Evolutionary conservation across 2,113 vertebrate species (phyloP), one percentile per base, ranked within the genome.

Genomic region (Etia nguti): DNA sequence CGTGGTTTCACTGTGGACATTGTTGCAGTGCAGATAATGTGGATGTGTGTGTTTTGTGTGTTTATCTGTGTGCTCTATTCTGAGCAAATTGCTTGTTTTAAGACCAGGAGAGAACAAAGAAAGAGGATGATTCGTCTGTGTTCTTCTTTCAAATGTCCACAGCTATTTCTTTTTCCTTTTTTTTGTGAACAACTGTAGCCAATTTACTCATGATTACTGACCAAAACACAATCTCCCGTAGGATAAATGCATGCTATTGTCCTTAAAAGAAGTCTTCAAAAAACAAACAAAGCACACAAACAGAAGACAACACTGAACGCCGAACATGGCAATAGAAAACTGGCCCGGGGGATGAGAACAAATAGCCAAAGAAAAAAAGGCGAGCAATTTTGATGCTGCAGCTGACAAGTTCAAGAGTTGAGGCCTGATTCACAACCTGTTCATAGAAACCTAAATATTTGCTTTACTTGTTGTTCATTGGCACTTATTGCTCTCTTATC

Each of bases 1-100:
- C 79, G 90, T 85, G 81, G 88, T 87, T 94, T 90, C 83, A 82
- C 85, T 79, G 81, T 85, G 91, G 92, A 93, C 93, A 90, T 85
- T 87, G 89, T 89, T 89, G 83, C 46, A 62, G 80, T 83, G 92
- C 90, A 75, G 73, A 93, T 88, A 52, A 81, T 60, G 62, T 87
- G 86, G 36, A 84, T 85, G 38, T 86, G 80, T 92, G 88, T 88
- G 41, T 75, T 83, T 83, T 70, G 75, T 79, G 89, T 86, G 56
- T 92, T 86, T 85, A 55, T 85, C 55, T 81, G 26, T 75, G 48
- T 36, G 4, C 54, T 92, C 52, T 79, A 29, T 88, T 91, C 77
- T 60, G 20, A 80, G 75, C 57, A 91, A 94, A 93, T 93, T 88
- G 86, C 85, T 89, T 85, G 70, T 92, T 93, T 91, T 87, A 86